Evolutionary conservation across 1,140 invertebrate genomes (phyloP), one percentile per base, ranked within the genome.

Genomic region (Diabrotica virgifera): DNA sequence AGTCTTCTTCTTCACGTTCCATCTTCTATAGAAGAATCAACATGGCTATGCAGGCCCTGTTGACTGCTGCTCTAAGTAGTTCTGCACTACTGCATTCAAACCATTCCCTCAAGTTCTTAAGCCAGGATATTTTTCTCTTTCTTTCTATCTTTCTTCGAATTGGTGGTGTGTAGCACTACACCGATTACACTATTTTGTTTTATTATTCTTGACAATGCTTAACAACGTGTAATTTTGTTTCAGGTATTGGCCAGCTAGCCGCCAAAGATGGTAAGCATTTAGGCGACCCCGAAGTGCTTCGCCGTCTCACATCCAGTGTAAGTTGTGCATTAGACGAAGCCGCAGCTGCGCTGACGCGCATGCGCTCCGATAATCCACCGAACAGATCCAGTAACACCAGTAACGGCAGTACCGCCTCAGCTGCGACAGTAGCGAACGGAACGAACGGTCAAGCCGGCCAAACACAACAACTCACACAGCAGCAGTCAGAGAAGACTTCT

Each of bases 271-370:
- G 89, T 72, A 91, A 91, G 80, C 86, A 89, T 79, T 82, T 91
- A 69, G 87, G 88, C 40, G 89, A 91, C 80, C 90, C 90, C 76
- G 90, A 92, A 80, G 92, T 94, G 63, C 82, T 95, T 52, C 83
- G 90, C 72, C 87, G 91, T 69, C 82, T 95, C 72, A 94, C 93
- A 64, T 94, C 92, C 14, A 92, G 90, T 71, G 93, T 96, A 61
- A 95, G 92, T 72, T 94, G 92, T 84, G 93, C 95, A 57, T 85
- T 98, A 67, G 95, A 97, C 84, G 95, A 97, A 83, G 95, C 95
- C 55, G 95, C 95, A 58, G 94, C 95, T 69, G 94, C 95, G 62
- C 84, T 97, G 54, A 97, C 94, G 59, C 89, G 94, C 77, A 97
- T 97, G 95, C 87, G 94, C 74, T 91, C 88, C 77, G 94, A 95